A percentile compares a stretch with the other conserved stretches of the same genome.
Evolutionary conservation across 1,140 invertebrate species (phyloP).

Genomic region (Papilio machaon): DNA sequence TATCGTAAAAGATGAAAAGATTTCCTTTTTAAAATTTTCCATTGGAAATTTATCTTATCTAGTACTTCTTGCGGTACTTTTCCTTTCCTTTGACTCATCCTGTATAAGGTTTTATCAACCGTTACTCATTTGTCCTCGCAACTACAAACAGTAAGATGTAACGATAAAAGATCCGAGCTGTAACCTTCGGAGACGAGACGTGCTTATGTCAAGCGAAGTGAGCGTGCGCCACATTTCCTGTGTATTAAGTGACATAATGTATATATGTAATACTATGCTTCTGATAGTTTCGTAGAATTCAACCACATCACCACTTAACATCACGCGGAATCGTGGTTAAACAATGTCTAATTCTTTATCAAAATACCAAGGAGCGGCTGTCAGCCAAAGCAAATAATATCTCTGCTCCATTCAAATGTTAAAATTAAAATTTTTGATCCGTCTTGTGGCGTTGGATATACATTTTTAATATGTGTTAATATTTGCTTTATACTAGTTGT

Average conservation of each 20-base stretch:
- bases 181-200: background rate
- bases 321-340: too few species aligned
- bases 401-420: too few species aligned
- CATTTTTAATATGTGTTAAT: too few species aligned
- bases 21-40: background rate
- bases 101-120: background rate
- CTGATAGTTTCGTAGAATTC: background rate
- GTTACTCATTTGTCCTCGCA: conserved; percentile 4
- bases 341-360: too few species aligned
- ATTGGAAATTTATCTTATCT: background rate
- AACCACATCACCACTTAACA: background rate
- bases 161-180: background rate
- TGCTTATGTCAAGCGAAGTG: background rate
- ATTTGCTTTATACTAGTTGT: too few species aligned
- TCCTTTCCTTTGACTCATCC: background rate
- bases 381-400: too few species aligned
- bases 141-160: conserved; percentile 6
- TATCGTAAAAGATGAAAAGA: background rate
- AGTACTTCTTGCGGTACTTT: background rate
- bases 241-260: background rate
- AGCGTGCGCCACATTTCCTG: background rate
- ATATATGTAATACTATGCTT: background rate
- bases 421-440: too few species aligned
- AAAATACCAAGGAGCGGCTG: too few species aligned
- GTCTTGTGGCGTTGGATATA: too few species aligned